These are phyloP conservation scores for Rhopalosiphum padi DNA, from an alignment of 1,140 invertebrate genomes.

Conservation along the genomic window DNA sequence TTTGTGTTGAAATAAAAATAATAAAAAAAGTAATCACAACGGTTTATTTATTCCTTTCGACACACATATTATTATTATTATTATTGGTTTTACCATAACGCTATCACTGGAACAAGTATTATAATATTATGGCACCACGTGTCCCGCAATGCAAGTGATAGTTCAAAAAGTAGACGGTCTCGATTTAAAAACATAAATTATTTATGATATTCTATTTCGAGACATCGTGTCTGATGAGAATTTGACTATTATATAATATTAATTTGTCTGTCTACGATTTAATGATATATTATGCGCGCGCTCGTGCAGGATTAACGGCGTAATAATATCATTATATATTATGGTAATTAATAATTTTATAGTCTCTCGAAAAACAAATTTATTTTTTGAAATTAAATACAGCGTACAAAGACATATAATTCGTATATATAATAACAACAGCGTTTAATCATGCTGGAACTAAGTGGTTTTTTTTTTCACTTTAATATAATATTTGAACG, in stretches of 20 bases:
- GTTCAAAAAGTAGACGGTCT: not conserved
- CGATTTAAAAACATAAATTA: conserved; percentile 21
- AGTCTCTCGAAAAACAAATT: not conserved
- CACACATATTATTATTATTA: not conserved
- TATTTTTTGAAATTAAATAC: conserved; percentile 8
- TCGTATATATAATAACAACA: not conserved
- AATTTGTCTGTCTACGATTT: not conserved
- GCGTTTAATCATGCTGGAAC: conserved; percentile 3
- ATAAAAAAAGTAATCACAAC: not conserved
- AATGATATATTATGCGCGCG: not conserved
- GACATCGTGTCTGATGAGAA: not conserved
- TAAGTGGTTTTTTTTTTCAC: not conserved
- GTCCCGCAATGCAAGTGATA: not conserved
- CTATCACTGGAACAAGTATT: not conserved
- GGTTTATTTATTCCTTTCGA: not conserved
- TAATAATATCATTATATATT: conserved; percentile 16
- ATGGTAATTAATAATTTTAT: not conserved
- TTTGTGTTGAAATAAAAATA: not conserved
- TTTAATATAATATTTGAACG: not conserved
- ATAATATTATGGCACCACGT: not conserved
- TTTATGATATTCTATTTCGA: conserved; percentile 13
- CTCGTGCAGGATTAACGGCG: not conserved
- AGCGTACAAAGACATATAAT: not conserved
- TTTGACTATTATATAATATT: conserved; percentile 10
- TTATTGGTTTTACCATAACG: not conserved